Percentiles rank a stretch among this genome's conserved stretches.
These are phyloP conservation scores for Diceros bicornis DNA, from an alignment of 2,797 vertebrate species.

Conservation along the genomic window DNA sequence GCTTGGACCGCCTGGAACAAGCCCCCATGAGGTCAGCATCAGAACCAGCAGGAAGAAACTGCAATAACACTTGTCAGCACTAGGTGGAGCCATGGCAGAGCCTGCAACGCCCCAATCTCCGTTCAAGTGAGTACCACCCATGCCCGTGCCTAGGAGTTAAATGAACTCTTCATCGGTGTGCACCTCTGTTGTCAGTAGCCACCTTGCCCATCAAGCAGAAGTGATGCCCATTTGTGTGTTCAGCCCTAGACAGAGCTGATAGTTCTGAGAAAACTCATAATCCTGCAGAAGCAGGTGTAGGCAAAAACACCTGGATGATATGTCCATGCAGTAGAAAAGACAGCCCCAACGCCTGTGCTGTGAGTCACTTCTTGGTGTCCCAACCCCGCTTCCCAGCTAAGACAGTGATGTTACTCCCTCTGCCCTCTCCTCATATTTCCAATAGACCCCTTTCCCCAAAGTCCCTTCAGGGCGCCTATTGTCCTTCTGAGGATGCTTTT, in stretches of 20 bases:
- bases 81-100: constrained; percentile 58
- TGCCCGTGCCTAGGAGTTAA: fast-evolving
- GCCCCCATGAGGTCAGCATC: fast-evolving
- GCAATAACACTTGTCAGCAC: not conserved
- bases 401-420: not conserved
- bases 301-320: not conserved
- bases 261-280: not conserved
- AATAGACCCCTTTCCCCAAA: not conserved
- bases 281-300: not conserved
- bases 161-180: fast-evolving
- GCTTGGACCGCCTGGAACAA: fast-evolving
- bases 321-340: not conserved
- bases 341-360: not conserved
- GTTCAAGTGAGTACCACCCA: fast-evolving
- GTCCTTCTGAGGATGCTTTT: not conserved
- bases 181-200: not conserved
- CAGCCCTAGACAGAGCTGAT: too few relatives aligned
- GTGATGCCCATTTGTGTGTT: not conserved
- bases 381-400: not conserved
- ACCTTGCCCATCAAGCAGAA: not conserved
- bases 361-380: not conserved
- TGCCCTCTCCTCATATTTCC: fast-evolving
- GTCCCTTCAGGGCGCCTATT: not conserved
- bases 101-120: not conserved
- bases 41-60: not conserved